Conservation (phyloP, 1,140 invertebrate species). For the Chymomyza costata region DNA sequence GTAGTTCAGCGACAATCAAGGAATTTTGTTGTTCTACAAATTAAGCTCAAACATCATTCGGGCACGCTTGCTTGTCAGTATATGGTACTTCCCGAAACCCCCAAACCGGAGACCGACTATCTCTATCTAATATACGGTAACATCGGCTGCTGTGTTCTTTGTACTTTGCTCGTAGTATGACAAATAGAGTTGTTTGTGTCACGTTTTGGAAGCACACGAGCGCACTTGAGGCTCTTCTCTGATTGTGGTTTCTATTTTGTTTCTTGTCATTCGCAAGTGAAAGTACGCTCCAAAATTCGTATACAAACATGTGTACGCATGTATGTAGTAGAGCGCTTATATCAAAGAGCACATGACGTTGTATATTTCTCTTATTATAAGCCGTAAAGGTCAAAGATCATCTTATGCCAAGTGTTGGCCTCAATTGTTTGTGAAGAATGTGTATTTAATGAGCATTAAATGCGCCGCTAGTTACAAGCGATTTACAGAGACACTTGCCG, state of each 20-base stretch:
- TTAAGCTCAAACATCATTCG: slow-evolving; percentile 53
- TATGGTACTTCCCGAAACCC: slow-evolving; percentile 3
- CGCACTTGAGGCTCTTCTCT: slow-evolving; percentile 28
- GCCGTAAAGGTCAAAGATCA: slow-evolving; percentile 40
- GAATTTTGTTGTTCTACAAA: slow-evolving; percentile 47
- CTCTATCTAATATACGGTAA: no score
- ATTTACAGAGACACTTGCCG: no score
- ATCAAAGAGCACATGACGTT: background rate
- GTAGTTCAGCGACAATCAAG: slow-evolving; percentile 13
- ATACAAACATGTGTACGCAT: no score
- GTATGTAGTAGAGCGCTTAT: no score
- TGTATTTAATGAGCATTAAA: slow-evolving; percentile 49
- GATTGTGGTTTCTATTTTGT: slow-evolving; percentile 63
- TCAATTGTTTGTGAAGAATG: slow-evolving; percentile 37
- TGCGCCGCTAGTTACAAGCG: slow-evolving; percentile 50
- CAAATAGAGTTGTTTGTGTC: slow-evolving; percentile 63
- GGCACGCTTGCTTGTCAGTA: slow-evolving; percentile 52
- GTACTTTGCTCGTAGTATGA: slow-evolving; percentile 15
- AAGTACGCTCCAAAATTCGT: slow-evolving; percentile 31
- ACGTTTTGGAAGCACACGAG: slow-evolving; percentile 51
- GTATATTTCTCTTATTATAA: slow-evolving; percentile 15
- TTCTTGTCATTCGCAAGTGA: slow-evolving; percentile 60
- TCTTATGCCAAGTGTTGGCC: slow-evolving; percentile 24
- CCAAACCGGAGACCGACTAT: no score
- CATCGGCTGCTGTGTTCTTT: background rate